Percentiles rank a stretch among this genome's conserved stretches.
Evolutionary conservation across 2,797 vertebrate species (phyloP).

Genomic region (Cryptoprocta ferox): DNA sequence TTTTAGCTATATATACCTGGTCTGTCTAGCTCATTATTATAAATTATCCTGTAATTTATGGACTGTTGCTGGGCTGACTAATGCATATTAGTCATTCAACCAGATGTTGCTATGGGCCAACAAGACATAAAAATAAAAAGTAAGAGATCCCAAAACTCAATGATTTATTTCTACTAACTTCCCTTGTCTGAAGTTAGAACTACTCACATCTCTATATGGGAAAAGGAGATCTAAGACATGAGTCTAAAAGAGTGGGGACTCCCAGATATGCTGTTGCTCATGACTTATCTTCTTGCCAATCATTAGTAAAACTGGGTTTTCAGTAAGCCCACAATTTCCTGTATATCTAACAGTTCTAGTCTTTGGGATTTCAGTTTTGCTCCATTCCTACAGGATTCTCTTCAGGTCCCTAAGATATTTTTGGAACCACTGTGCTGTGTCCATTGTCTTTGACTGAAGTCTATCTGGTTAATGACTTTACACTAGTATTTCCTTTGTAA

Average conservation of each 20-base stretch:
- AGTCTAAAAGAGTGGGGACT: not conserved
- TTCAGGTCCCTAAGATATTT: not conserved
- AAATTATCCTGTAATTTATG: conserved; percentile 11
- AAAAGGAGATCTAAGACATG: not conserved
- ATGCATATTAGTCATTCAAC: not conserved
- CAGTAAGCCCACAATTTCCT: not conserved
- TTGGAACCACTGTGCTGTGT: not conserved
- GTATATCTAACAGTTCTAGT: not conserved
- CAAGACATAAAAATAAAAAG: not conserved
- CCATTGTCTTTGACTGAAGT: not conserved
- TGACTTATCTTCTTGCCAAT: not conserved
- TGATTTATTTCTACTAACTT: not conserved
- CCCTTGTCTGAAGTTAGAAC: not conserved
- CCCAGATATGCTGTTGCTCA: not conserved
- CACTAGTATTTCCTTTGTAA: not conserved
- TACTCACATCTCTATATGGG: not conserved
- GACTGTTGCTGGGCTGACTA: not conserved
- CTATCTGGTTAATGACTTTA: not conserved
- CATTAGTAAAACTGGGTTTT: not conserved
- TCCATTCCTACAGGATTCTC: not conserved
- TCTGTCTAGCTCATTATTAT: not conserved
- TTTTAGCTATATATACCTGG: not conserved
- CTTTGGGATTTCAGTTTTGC: not conserved
- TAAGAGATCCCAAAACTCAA: not conserved
- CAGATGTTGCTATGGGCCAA: not conserved